Percentiles rank a stretch among this genome's conserved stretches.
Conservation (phyloP, 2,888 invertebrate species). For the Cyclophora punctaria region DNA sequence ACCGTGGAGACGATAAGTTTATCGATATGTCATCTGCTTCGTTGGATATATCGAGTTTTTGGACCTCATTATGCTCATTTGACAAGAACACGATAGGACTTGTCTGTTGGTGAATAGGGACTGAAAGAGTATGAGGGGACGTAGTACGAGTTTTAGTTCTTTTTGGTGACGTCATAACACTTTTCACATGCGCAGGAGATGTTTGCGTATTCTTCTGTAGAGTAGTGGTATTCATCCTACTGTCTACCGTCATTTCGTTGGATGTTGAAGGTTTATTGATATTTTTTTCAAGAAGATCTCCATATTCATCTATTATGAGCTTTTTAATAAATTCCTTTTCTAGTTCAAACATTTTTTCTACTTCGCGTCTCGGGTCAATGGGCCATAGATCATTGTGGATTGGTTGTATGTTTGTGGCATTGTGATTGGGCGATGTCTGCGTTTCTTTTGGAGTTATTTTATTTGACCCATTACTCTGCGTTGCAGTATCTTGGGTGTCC, state of each 20-base stretch:
- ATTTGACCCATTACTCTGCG: slow-evolving; percentile 48
- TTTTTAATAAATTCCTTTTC: slow-evolving; percentile 67
- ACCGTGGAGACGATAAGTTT: slow-evolving; percentile 61
- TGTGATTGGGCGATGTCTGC: slow-evolving; percentile 57
- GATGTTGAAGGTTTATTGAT: slow-evolving; percentile 56
- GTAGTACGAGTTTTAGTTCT: slow-evolving; percentile 60
- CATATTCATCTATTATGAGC: slow-evolving; percentile 58
- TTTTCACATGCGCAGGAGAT: slow-evolving; percentile 58
- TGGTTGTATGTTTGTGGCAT: slow-evolving; percentile 37
- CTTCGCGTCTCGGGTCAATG: slow-evolving; percentile 48
- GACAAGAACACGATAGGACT: slow-evolving; percentile 44
- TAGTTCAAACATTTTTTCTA: slow-evolving; percentile 54
- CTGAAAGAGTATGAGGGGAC: slow-evolving; percentile 44
- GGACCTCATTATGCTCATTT: slow-evolving; percentile 25
- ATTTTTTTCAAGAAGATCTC: slow-evolving; percentile 53
- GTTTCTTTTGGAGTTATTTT: slow-evolving; percentile 61
- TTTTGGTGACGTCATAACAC: slow-evolving; percentile 65
- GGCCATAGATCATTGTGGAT: slow-evolving; percentile 62
- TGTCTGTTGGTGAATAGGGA: slow-evolving; percentile 49
- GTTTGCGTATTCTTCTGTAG: slow-evolving; percentile 65
- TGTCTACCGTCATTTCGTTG: slow-evolving; percentile 23
- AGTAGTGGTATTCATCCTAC: slow-evolving; percentile 35
- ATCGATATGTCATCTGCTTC: slow-evolving; percentile 52
- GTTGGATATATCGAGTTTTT: slow-evolving; percentile 28
- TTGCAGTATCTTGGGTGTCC: slow-evolving; percentile 58